phyloP scores from a whole-genome alignment of 2,113 vertebrate genomes.

The Dipodomys ordii region DNA sequence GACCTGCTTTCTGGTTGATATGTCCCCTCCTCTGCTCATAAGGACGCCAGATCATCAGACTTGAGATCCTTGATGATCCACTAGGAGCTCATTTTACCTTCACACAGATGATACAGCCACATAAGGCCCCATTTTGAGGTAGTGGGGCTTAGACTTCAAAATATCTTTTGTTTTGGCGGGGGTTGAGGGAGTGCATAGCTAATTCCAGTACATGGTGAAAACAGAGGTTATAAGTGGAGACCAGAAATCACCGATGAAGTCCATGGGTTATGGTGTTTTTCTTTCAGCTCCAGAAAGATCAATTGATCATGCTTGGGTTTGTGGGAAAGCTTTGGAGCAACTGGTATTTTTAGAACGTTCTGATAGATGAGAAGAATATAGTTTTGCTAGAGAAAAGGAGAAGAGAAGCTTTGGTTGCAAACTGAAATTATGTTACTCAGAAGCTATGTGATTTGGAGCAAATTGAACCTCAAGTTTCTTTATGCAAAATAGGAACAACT shows the following conservation, averaged over 20 bases:
- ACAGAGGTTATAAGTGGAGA: background rate
- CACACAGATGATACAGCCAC: background rate
- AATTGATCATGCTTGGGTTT: accelerated
- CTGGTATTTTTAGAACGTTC: background rate
- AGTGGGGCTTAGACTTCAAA: background rate
- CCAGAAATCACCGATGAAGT: too few species aligned
- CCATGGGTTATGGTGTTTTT: too few species aligned
- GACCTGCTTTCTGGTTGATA: background rate
- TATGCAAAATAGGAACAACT: accelerated
- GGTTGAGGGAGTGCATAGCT: too few species aligned
- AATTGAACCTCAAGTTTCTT: background rate
- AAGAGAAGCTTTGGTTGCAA: background rate
- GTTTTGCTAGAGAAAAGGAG: background rate
- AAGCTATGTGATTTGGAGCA: accelerated
- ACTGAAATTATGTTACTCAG: too few species aligned
- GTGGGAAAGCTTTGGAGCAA: accelerated
- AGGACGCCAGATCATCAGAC: background rate
- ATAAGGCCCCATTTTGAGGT: background rate
- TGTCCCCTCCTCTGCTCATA: background rate
- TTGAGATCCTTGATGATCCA: background rate
- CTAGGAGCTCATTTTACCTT: background rate
- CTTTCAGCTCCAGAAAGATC: background rate
- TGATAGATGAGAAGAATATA: background rate
- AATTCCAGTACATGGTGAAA: background rate
- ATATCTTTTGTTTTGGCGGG: background rate